phyloP scores from a whole-genome alignment of 1,140 invertebrate species.

The Diorhabda elongata region DNA sequence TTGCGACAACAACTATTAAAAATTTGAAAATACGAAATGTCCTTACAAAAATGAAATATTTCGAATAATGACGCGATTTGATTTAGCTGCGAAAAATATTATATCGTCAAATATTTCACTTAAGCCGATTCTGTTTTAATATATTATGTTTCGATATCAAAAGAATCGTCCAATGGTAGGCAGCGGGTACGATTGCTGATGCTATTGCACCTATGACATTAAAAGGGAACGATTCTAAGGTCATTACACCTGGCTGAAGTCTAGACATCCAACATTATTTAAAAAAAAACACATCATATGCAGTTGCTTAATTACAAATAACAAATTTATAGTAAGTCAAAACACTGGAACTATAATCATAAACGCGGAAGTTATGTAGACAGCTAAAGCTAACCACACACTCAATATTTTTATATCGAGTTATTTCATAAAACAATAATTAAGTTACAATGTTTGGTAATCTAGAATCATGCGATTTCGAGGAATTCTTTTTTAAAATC shows the following conservation, averaged over 20 bases:
- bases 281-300: constrained; percentile 10
- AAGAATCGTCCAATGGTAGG: too few relatives aligned
- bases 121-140: too few relatives aligned
- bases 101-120: too few relatives aligned
- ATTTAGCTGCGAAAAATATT: too few relatives aligned
- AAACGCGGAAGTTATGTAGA: constrained; percentile 8
- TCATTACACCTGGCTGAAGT: constrained; percentile 14
- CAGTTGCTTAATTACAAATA: constrained; percentile 13
- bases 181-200: not conserved
- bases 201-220: constrained; percentile 13
- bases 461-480: not conserved
- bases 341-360: constrained; percentile 11
- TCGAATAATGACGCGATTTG: too few relatives aligned
- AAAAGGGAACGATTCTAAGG: constrained; percentile 7
- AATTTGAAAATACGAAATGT: too few relatives aligned
- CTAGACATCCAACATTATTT: constrained; percentile 6
- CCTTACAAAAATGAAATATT: too few relatives aligned
- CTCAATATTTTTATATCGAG: not conserved
- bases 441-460: not conserved
- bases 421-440: not conserved
- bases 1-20: too few relatives aligned
- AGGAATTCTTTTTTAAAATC: not conserved
- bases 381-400: constrained; percentile 8
- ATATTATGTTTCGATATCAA: too few relatives aligned
- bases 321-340: constrained; percentile 12